Base-by-base conservation (phyloP, 2,797 vertebrate species). In the Valencia hispanica region DNA sequence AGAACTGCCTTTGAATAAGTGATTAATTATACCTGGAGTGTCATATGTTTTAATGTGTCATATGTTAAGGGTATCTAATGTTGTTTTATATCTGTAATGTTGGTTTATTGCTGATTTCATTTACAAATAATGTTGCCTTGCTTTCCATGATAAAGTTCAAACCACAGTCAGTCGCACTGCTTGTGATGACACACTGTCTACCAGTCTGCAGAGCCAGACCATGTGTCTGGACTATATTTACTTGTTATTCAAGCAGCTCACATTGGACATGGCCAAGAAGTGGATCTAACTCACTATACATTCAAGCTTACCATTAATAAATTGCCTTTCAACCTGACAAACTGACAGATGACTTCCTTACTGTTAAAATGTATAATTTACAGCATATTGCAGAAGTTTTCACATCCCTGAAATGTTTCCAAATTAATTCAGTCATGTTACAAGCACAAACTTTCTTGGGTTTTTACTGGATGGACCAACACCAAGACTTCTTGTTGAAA, bases 181-280 rank as follows among this genome's bases (percentile, higher is more conserved):
- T 84, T 79, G 73, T 79, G 89, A 92, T 93, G 91, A 93, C 91
- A 91, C 87, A 88, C 87, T 73, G 90, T 93, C 91, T 94, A 84
- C 88, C 83, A 81, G 85, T 59, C 80, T 79, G 84, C 76, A 73
- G 85, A 81, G 83, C 87, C 82, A 86, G 75, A 86, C 86, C 90
- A 86, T 61, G 87, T 90, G 88, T 84, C 83, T 65, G 57, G 50
- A 84, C 92, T 94, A 94, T 93, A 91, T 93, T 89, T 94, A 93
- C 75, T 84, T 73, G 84, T 89, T 86, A 84, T 89, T 92, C 74
- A 87, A 90, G 84, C 83, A 79, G 84, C 76, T 75, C 88, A 87
- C 30, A 70, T 75, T 83, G 82, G 85, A 88, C 86, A 77, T 85
- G 83, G 74, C 83, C 79, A 57, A 66, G 86, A 72, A 70, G 74